Evolutionary conservation across 2,113 vertebrate genomes (phyloP), one percentile per base, ranked within the genome.

Genomic region (Telmatochromis sp.): DNA sequence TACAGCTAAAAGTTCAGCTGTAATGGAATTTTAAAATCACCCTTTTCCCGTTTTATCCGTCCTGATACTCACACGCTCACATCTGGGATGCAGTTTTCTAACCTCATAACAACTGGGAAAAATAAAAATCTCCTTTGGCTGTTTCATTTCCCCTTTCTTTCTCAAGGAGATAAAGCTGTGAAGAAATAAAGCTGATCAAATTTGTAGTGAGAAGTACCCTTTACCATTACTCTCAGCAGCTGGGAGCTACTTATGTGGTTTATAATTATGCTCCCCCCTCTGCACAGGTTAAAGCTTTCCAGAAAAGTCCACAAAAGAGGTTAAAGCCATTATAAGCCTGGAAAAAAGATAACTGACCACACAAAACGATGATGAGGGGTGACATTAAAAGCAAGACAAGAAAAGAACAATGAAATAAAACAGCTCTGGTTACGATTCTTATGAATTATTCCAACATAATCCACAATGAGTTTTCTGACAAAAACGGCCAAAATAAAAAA

Each of bases 401-500:
- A 51, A 91, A 75, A 11, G 6, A 47, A 5, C 37, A 78, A 49
- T 31, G 0, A 12, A 78, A 10, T 1, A 73, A 78, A 78, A 73
- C 37, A 6, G 47, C 6, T 37, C 28, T 81, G 86, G 80, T 82
- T 86, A 82, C 17, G 65, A 80, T 89, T 81, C 82, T 82, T 58
- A 75, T 42, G 78, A 89, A 87, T 86, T 88, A 54, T 35, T 87
- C 80, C 49, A 73, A 86, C 35, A 68, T 88, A 80, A 86, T 42
- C 11, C 53, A 81, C 63, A 42, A 87, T 84, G 37, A 80, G 60
- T 60, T 63, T 23, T 45, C 19, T 85, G 70, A 83, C 55, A 87
- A 91, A 89, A 87, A 92, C 3, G 21, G 84, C 84, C 37, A 91
- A 68, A 86, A 81, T 85, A 84, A 92, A 94, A 92, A 93, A 89